A percentile compares a stretch with the other conserved stretches of the same genome.
phyloP scores from a whole-genome alignment of 2,797 vertebrate genomes.

The Hyperoplus immaculatus region DNA sequence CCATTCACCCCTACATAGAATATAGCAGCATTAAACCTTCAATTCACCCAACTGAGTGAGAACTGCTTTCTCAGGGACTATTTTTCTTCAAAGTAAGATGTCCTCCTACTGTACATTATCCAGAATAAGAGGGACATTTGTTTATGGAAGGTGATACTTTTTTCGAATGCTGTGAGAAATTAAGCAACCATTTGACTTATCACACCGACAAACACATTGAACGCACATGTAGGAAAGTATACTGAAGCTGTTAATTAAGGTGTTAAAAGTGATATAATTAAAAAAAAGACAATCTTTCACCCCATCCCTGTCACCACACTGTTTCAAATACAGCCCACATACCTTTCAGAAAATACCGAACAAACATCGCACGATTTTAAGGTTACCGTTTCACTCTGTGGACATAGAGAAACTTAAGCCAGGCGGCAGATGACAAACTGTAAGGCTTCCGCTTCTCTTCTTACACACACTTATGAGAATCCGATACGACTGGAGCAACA shows the following conservation, averaged over 20 bases:
- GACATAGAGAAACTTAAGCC: conserved; percentile 57
- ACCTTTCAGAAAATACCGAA: conserved; percentile 52
- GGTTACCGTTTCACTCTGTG: conserved; percentile 12
- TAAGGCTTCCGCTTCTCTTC: conserved; percentile 76
- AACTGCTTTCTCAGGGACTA: not conserved
- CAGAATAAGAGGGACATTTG: conserved; percentile 12
- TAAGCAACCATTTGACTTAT: conserved; percentile 4
- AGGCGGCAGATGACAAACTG: conserved; percentile 57
- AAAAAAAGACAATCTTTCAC: conserved; percentile 32
- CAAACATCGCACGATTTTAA: conserved; percentile 34
- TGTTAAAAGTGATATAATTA: not conserved
- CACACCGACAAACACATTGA: not conserved
- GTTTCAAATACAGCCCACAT: conserved; percentile 17
- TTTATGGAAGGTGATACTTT: conserved; percentile 4
- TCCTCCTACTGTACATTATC: conserved; percentile 10
- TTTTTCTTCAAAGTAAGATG: conserved; percentile 22
- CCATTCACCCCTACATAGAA: too few species aligned
- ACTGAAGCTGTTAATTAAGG: conserved; percentile 27
- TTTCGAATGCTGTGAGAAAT: not conserved
- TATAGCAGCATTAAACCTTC: too few species aligned
- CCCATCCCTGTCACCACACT: conserved; percentile 7
- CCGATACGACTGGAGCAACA: conserved; percentile 66
- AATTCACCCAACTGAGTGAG: too few species aligned
- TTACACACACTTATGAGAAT: conserved; percentile 82
- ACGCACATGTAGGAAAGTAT: not conserved